Evolutionary conservation across 1,140 invertebrate genomes (phyloP).

Genomic region (Aporrectodea caliginosa): DNA sequence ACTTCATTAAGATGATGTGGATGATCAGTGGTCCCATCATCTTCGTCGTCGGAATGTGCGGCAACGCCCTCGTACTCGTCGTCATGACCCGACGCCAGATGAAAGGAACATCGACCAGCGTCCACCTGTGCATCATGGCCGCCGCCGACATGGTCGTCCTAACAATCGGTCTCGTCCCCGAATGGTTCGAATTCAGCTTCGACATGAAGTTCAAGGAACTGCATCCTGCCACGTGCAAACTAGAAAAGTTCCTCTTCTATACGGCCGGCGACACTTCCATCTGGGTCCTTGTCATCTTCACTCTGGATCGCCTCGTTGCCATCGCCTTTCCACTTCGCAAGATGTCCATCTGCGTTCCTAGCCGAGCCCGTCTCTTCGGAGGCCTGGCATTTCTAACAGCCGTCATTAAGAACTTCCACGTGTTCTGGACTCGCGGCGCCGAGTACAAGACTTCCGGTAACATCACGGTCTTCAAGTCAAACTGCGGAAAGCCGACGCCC

Average conservation of each 20-base stretch:
- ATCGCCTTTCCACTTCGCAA: constrained; percentile 35
- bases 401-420: constrained; percentile 26
- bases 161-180: constrained; percentile 6
- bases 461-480: neutral
- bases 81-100: constrained; percentile 24
- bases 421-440: constrained; percentile 29
- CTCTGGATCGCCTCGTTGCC: constrained; percentile 35
- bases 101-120: constrained; percentile 15
- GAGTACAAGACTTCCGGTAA: too few relatives aligned
- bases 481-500: constrained; percentile 5
- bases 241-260: constrained; percentile 27
- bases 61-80: constrained; percentile 27
- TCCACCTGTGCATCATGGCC: constrained; percentile 7
- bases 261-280: constrained; percentile 23
- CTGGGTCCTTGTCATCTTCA: constrained; percentile 34
- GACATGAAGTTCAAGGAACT: neutral
- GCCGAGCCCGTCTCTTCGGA: neutral
- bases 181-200: constrained; percentile 16
- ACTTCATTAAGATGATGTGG: too few relatives aligned
- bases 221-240: constrained; percentile 27
- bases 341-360: constrained; percentile 8
- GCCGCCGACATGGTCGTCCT: constrained; percentile 3
- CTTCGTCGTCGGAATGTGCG: constrained; percentile 25
- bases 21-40: constrained; percentile 26
- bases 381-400: constrained; percentile 9